phyloP scores from a whole-genome alignment of 2,797 vertebrate species.

The Halcyon badia region DNA sequence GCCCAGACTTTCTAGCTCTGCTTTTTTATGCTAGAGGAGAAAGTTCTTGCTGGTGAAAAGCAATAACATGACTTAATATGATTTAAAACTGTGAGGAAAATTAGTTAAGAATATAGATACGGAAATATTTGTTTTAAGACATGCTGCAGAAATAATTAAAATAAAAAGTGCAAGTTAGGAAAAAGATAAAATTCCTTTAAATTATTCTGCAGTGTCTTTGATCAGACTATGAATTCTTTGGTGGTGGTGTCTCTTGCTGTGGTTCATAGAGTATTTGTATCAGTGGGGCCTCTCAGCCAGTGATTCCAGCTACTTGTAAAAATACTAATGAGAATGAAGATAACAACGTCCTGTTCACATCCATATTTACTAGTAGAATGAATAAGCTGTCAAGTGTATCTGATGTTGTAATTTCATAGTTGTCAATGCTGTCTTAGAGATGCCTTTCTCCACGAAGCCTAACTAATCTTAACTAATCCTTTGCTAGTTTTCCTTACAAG shows the following conservation, averaged over 20 bases:
- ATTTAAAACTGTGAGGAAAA: not conserved
- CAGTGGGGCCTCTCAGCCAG: not conserved
- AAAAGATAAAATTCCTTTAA: not conserved
- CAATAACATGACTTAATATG: not conserved
- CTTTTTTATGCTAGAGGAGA: not conserved
- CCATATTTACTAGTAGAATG: not conserved
- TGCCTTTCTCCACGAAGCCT: not conserved
- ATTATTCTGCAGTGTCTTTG: constrained; percentile 1
- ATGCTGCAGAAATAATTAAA: not conserved
- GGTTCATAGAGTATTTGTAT: not conserved
- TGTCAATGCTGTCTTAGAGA: not conserved
- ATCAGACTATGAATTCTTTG: not conserved
- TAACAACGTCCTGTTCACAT: not conserved
- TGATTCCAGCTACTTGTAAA: not conserved
- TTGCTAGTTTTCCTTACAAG: not conserved
- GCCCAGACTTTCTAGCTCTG: not conserved
- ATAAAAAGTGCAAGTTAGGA: not conserved
- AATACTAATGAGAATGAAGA: constrained; percentile 12
- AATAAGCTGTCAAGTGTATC: not conserved
- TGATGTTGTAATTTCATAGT: not conserved
- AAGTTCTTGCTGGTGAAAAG: not conserved
- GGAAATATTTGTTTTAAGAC: not conserved
- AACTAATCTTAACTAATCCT: not conserved
- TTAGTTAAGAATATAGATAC: not conserved
- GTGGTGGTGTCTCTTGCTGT: not conserved